Evolutionary conservation across 2,113 vertebrate species (phyloP).

Genomic region (Limnothrissa miodon): DNA sequence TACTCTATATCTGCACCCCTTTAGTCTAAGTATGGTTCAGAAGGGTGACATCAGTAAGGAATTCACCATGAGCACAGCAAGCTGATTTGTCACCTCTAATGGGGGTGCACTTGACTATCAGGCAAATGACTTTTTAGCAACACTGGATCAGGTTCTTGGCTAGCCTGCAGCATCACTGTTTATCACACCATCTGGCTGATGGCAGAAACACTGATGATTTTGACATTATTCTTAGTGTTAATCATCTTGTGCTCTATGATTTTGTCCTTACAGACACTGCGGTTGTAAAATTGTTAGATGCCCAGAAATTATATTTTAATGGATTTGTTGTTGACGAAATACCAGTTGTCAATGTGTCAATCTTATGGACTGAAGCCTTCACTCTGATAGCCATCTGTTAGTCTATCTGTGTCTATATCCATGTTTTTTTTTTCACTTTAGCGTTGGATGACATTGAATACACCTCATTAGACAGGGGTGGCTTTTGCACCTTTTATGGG

Average conservation of each 20-base stretch:
- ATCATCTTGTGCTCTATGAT: neutral
- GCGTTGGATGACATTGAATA: constrained; percentile 1
- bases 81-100: neutral
- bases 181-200: constrained; percentile 16
- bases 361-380: neutral
- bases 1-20: neutral
- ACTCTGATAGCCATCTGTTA: neutral
- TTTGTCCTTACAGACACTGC: neutral
- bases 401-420: neutral
- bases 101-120: neutral
- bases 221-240: constrained; percentile 21
- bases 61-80: neutral
- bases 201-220: constrained; percentile 10
- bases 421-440: neutral
- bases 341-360: neutral
- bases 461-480: neutral
- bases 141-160: neutral
- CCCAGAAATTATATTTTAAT: constrained; percentile 3
- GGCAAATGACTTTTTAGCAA: neutral
- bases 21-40: neutral
- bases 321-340: constrained; percentile 5
- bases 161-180: neutral
- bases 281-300: neutral
- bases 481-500: neutral
- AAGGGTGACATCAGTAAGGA: neutral